These are phyloP conservation scores for Fundulus diaphanus DNA, from an alignment of 2,797 vertebrate species.

Conservation along the genomic window DNA sequence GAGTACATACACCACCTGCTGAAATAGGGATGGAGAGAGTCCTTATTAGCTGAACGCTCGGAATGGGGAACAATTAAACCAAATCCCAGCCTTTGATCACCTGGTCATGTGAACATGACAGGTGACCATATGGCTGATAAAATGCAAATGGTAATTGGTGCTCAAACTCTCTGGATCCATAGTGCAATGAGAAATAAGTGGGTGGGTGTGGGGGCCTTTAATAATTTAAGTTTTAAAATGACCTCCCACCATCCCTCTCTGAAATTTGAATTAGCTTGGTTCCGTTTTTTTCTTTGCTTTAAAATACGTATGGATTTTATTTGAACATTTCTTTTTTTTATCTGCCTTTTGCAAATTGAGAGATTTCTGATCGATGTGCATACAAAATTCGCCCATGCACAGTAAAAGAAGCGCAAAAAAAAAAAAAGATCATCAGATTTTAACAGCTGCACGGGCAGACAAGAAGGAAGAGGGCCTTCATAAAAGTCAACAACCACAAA, in stretches of 20 bases:
- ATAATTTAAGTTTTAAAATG: constrained; percentile 3
- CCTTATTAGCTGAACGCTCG: constrained; percentile 83
- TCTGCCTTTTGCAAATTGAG: constrained; percentile 14
- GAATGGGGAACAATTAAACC: constrained; percentile 94
- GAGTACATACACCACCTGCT: constrained; percentile 80
- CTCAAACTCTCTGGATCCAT: constrained; percentile 75
- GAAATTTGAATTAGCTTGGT: neutral
- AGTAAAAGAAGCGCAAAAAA: constrained; percentile 66
- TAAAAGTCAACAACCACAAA: constrained; percentile 76
- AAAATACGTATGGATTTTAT: constrained; percentile 33
- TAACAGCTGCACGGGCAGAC: constrained; percentile 82
- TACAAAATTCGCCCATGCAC: constrained; percentile 9
- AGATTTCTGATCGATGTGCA: neutral
- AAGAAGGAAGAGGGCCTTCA: constrained; percentile 68
- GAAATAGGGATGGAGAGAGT: constrained; percentile 92
- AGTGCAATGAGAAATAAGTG: constrained; percentile 80
- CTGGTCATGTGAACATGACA: constrained; percentile 91
- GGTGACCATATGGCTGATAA: constrained; percentile 92
- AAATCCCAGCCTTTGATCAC: constrained; percentile 93
- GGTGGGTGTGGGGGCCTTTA: constrained; percentile 4
- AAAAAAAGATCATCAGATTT: constrained; percentile 87
- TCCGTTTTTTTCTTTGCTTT: constrained; percentile 16
- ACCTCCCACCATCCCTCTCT: neutral
- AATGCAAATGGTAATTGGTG: constrained; percentile 80
- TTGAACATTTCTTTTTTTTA: constrained; percentile 10